phyloP scores from a whole-genome alignment of 2,888 invertebrate genomes.

The Sinohyriopsis cumingii region DNA sequence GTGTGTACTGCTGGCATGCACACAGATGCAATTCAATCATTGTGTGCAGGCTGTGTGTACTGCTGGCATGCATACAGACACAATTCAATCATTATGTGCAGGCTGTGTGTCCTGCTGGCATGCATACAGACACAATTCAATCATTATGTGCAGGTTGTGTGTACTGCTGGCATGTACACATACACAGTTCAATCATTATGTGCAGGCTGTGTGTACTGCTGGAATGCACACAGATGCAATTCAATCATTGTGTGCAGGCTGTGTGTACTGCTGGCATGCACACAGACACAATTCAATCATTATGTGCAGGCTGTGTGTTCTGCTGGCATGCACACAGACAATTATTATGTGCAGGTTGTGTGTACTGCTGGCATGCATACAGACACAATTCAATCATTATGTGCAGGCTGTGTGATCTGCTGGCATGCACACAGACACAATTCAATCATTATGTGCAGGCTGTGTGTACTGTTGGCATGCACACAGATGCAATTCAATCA shows the following conservation, averaged over 20 bases:
- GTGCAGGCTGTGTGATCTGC: too few relatives aligned
- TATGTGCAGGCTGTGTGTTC: background rate
- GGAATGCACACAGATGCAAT: slow-evolving; percentile 4
- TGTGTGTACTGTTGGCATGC: background rate
- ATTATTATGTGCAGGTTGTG: too few relatives aligned
- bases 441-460: slow-evolving; percentile 8
- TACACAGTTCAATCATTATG: slow-evolving; percentile 4
- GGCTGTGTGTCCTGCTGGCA: background rate
- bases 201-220: too few relatives aligned
- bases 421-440: slow-evolving; percentile 2
- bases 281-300: slow-evolving; percentile 5
- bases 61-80: slow-evolving; percentile 2
- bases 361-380: background rate
- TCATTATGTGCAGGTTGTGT: too few relatives aligned
- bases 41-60: too few relatives aligned
- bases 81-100: slow-evolving; percentile 4
- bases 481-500: slow-evolving; percentile 3
- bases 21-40: slow-evolving; percentile 3
- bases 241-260: too few relatives aligned
- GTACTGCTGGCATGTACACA: background rate
- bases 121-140: slow-evolving; percentile 8
- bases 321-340: slow-evolving; percentile 1
- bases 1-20: background rate
- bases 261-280: background rate
- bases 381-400: slow-evolving; percentile 5